phyloP scores from a whole-genome alignment of 2,797 vertebrate species.

The Melanotaenia parkinsoni region DNA sequence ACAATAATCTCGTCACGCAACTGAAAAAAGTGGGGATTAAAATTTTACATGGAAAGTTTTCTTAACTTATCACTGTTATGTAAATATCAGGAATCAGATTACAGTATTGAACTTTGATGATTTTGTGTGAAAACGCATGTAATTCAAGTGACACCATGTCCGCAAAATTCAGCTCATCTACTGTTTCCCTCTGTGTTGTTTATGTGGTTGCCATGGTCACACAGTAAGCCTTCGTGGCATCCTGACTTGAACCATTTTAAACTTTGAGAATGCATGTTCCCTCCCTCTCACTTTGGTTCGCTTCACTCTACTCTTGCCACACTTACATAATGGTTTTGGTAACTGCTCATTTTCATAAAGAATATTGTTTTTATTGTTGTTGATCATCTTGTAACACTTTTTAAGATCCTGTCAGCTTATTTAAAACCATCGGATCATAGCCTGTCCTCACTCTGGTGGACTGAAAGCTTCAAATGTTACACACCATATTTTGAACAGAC shows the following conservation, averaged over 20 bases:
- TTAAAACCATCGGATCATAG: not conserved
- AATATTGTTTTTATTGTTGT: not conserved
- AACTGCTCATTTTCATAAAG: not conserved
- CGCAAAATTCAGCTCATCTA: not conserved
- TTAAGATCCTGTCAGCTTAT: not conserved
- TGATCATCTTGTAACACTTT: not conserved
- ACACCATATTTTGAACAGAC: not conserved
- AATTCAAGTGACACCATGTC: not conserved
- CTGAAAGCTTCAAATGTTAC: not conserved
- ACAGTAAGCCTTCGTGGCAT: not conserved
- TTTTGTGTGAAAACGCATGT: not conserved
- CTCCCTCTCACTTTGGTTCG: not conserved
- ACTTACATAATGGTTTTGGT: not conserved
- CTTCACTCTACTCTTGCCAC: not conserved
- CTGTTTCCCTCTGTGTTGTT: constrained; percentile 1
- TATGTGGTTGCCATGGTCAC: constrained; percentile 2
- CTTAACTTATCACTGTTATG: not conserved
- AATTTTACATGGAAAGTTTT: not conserved
- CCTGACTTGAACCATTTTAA: not conserved
- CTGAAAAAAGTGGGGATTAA: not conserved
- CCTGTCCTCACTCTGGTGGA: not conserved
- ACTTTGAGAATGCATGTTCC: not conserved
- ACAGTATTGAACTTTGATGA: not conserved
- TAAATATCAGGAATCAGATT: not conserved
- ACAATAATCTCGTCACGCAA: not conserved